Evolutionary conservation across 2,888 invertebrate species (phyloP).

Genomic region (Chesias legatella): DNA sequence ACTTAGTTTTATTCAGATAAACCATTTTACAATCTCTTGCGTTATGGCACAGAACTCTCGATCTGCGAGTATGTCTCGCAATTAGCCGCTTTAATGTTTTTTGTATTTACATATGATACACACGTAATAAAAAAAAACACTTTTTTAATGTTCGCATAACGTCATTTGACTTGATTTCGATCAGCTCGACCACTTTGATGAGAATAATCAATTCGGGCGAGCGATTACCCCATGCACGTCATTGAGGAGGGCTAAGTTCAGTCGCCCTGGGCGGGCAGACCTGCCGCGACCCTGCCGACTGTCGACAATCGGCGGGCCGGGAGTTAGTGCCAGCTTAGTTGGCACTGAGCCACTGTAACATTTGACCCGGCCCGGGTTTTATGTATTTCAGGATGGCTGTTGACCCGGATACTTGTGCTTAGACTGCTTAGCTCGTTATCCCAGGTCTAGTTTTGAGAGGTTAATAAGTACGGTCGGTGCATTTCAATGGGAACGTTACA

Average conservation of each 20-base stretch:
- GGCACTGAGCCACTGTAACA: conserved; percentile 44
- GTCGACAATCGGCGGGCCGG: conserved; percentile 45
- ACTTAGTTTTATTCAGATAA: too few species aligned
- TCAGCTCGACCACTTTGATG: too few species aligned
- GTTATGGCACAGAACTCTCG: too few species aligned
- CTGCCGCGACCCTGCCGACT: conserved; percentile 12
- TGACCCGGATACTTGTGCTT: conserved; percentile 24
- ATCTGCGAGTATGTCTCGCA: too few species aligned
- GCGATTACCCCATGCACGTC: too few species aligned
- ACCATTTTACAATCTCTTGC: too few species aligned
- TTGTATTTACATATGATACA: too few species aligned
- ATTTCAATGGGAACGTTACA: conserved; percentile 3
- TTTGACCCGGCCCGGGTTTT: conserved; percentile 31
- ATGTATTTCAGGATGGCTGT: conserved; percentile 29
- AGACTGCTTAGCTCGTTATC: conserved; percentile 18
- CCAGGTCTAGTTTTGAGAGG: conserved; percentile 18
- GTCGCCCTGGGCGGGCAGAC: not conserved
- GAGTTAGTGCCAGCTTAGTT: conserved; percentile 47
- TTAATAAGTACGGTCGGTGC: conserved; percentile 8
- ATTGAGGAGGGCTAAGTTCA: not conserved
- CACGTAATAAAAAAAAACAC: too few species aligned
- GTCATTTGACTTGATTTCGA: too few species aligned
- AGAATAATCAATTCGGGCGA: too few species aligned
- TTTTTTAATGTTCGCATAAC: too few species aligned
- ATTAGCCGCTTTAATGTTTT: too few species aligned